Evolutionary conservation across 2,113 vertebrate genomes (phyloP).

Genomic region (Equus przewalskii): DNA sequence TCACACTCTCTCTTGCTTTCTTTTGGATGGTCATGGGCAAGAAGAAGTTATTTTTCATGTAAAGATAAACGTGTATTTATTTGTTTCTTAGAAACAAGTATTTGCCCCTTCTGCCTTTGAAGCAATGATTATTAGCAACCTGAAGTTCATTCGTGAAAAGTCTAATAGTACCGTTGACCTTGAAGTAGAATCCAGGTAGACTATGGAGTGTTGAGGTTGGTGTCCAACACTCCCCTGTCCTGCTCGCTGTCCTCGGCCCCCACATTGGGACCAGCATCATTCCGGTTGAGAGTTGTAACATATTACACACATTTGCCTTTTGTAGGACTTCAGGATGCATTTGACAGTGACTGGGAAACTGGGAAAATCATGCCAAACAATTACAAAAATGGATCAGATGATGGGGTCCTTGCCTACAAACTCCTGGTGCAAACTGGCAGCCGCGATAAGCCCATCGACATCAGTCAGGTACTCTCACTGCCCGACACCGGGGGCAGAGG

Average conservation of each 20-base stretch:
- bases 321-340: conserved; percentile 96
- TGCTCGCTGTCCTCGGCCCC: not conserved
- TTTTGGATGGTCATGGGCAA: not conserved
- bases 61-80: not conserved
- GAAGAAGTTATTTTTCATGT: not conserved
- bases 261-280: not conserved
- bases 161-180: not conserved
- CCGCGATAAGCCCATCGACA: conserved; percentile 94
- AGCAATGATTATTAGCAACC: not conserved
- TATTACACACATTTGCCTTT: conserved; percentile 40
- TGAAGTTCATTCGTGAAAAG: not conserved
- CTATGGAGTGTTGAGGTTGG: no score
- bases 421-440: conserved; percentile 97
- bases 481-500: no score
- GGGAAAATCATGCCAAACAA: conserved; percentile 94
- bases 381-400: conserved; percentile 97
- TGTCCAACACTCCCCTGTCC: not conserved
- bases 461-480: conserved; percentile 90
- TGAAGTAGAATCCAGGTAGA: not conserved
- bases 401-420: conserved; percentile 97
- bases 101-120: not conserved
- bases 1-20: not conserved
- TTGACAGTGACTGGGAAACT: conserved; percentile 96
- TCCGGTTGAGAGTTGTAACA: not conserved
- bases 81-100: not conserved